Evolutionary conservation across 2,888 invertebrate genomes (phyloP).

Genomic region (Lithophane leautieri): DNA sequence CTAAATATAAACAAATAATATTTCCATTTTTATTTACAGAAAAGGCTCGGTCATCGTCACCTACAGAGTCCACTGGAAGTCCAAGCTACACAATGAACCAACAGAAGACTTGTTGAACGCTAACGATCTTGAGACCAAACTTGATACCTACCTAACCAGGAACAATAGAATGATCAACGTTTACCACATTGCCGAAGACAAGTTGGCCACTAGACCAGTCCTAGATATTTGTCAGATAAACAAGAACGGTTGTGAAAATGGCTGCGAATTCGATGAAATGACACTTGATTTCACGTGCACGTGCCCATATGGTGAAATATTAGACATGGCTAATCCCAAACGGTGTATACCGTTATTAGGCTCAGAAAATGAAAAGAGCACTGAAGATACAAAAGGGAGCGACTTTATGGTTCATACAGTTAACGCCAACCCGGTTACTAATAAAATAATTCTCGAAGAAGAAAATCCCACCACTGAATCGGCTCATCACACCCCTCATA

Average conservation of each 20-base stretch:
- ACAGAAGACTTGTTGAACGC: conserved; percentile 88
- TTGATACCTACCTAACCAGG: conserved; percentile 86
- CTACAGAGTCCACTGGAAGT: conserved; percentile 92
- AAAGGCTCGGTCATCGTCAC: conserved; percentile 92
- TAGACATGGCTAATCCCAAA: conserved; percentile 82
- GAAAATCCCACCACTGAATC: conserved; percentile 73
- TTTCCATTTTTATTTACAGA: conserved; percentile 82
- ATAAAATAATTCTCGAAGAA: conserved; percentile 73
- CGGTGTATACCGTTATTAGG: conserved; percentile 83
- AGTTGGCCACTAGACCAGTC: conserved; percentile 83
- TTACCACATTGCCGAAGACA: conserved; percentile 88
- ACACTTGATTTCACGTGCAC: conserved; percentile 92
- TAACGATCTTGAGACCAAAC: conserved; percentile 82
- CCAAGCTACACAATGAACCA: conserved; percentile 84
- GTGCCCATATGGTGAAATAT: conserved; percentile 90
- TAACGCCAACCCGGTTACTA: conserved; percentile 72
- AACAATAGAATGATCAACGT: conserved; percentile 89
- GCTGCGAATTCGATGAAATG: conserved; percentile 92
- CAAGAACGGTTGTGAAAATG: conserved; percentile 92
- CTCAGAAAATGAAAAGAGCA: conserved; percentile 56
- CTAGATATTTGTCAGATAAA: conserved; percentile 92
- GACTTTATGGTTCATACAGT: conserved; percentile 71
- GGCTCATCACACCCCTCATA: conserved; percentile 62
- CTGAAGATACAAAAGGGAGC: conserved; percentile 52
- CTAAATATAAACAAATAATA: neutral